These are phyloP conservation scores for Jordanella pulchra DNA, from an alignment of 2,797 vertebrate species.

Conservation along the genomic window DNA sequence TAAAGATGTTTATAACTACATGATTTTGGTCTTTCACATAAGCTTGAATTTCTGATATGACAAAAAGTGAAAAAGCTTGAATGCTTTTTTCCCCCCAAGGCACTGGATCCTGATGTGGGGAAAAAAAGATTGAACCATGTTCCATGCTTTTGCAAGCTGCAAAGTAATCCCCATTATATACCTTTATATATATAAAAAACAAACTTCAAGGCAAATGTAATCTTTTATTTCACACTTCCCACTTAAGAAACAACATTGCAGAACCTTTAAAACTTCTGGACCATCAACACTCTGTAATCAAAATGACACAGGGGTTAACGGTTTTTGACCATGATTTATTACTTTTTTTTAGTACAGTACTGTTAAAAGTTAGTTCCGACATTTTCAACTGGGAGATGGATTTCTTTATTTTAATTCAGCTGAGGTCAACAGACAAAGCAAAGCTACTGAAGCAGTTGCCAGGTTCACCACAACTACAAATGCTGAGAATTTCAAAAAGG, in stretches of 20 bases:
- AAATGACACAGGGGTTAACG: conserved; percentile 46
- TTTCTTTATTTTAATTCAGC: conserved; percentile 64
- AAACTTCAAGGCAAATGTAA: background rate
- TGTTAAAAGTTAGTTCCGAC: conserved; percentile 85
- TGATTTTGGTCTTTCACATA: background rate
- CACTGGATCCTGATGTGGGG: background rate
- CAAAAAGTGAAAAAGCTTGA: background rate
- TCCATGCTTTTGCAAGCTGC: background rate
- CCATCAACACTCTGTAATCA: conserved; percentile 43
- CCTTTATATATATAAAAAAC: background rate
- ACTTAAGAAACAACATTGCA: conserved; percentile 3
- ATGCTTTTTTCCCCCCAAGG: background rate
- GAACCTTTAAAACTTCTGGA: background rate
- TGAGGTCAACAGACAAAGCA: conserved; percentile 79
- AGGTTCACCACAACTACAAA: conserved; percentile 81
- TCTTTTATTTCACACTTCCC: background rate
- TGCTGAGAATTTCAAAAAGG: conserved; percentile 69
- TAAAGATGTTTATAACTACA: too few species aligned
- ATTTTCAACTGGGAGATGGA: conserved; percentile 78
- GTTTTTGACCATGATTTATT: conserved; percentile 78
- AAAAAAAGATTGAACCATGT: background rate
- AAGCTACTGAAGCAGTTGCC: conserved; percentile 80
- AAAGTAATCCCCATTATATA: background rate
- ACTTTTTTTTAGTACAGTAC: conserved; percentile 82
- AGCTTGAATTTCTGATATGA: background rate